phyloP scores from a whole-genome alignment of 2,113 vertebrate species.

The Myxocyprinus asiaticus region DNA sequence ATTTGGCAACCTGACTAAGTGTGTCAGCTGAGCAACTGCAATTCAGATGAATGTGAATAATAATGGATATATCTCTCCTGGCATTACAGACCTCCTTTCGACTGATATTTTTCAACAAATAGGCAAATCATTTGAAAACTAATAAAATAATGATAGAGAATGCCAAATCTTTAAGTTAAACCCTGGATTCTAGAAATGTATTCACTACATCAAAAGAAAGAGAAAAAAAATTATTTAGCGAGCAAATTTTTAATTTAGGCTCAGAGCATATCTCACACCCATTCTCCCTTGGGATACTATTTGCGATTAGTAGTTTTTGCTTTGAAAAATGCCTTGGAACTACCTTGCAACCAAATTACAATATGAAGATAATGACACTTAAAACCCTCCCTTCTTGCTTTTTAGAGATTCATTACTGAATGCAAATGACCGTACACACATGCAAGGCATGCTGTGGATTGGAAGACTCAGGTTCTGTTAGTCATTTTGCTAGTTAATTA shows the following conservation, averaged over 20 bases:
- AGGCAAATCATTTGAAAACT: no score
- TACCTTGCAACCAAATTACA: slow-evolving; percentile 19
- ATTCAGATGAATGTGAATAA: no score
- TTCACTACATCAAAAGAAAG: not conserved
- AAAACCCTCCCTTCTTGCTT: slow-evolving; percentile 19
- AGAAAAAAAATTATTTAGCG: not conserved
- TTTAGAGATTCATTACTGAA: slow-evolving; percentile 33
- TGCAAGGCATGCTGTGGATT: not conserved
- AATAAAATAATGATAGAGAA: no score
- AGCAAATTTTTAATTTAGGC: not conserved
- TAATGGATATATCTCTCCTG: no score
- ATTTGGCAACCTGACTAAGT: no score
- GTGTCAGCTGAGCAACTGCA: no score
- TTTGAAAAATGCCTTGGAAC: slow-evolving; percentile 31
- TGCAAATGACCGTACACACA: slow-evolving; percentile 43
- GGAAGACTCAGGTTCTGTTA: slow-evolving; percentile 14
- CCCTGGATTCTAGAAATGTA: no score
- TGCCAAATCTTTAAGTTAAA: no score
- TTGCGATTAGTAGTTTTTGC: slow-evolving; percentile 20
- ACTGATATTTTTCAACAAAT: no score
- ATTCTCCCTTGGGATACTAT: slow-evolving; percentile 12
- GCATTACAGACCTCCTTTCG: no score
- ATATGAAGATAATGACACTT: slow-evolving; percentile 36
- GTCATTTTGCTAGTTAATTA: slow-evolving; percentile 29
- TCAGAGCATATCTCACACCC: not conserved